phyloP scores from a whole-genome alignment of 2,113 vertebrate species.

The Gorsachius goisagi region DNA sequence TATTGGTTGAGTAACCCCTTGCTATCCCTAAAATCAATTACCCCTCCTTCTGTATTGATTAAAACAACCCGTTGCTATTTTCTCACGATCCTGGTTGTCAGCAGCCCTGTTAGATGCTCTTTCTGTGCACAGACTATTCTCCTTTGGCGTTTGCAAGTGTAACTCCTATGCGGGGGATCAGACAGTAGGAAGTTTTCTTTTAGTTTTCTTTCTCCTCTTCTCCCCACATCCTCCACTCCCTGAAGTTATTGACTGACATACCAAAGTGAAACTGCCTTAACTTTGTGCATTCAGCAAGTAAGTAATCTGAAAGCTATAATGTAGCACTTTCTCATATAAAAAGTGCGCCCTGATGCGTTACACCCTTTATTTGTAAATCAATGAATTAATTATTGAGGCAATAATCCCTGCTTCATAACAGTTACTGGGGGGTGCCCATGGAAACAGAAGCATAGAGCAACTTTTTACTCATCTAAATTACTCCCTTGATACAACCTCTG shows the following conservation, averaged over 20 bases:
- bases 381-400: slow-evolving; percentile 20
- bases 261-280: neutral
- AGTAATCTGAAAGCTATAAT: neutral
- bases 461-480: neutral
- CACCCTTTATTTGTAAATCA: slow-evolving; percentile 18
- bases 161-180: neutral
- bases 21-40: slow-evolving; percentile 79
- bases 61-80: slow-evolving; percentile 66
- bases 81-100: slow-evolving; percentile 80
- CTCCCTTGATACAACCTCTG: neutral
- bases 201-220: neutral
- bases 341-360: neutral
- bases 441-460: neutral
- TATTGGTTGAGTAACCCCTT: slow-evolving; percentile 69
- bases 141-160: slow-evolving; percentile 13
- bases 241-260: slow-evolving; percentile 49
- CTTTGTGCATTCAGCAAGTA: neutral
- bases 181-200: neutral
- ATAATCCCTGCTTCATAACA: neutral
- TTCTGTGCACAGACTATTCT: neutral
- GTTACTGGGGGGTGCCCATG: neutral
- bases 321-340: neutral
- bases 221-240: neutral
- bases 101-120: slow-evolving; percentile 33
- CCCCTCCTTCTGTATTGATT: slow-evolving; percentile 64